Base-by-base conservation (phyloP, 2,888 invertebrate genomes). In the Antheraea assamensis region DNA sequence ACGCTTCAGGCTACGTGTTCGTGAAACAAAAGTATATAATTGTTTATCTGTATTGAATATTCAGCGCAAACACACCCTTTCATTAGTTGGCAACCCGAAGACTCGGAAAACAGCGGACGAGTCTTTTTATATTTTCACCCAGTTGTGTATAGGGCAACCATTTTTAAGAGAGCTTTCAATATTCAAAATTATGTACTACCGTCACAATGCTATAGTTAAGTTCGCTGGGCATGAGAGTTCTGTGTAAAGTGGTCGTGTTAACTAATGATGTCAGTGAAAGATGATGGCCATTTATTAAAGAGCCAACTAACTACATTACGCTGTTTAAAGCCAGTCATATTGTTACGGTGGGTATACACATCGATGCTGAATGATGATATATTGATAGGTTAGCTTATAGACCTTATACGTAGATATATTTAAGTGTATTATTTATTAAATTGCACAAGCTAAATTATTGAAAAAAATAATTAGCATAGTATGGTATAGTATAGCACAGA, bases 201-300 rank as follows among this genome's bases (percentile, higher is more conserved):
- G 71, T 47, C 71, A 58, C 52, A 68, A 31, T 55, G 66, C 52
- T 61, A 30, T 66, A 72, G 68, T 71, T 70, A 24, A 58, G 76
- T 74, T 70, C 71, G 77, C 71, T 77, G 73, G 77, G 72, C 21
- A 74, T 72, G 72, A 79, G 35, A 76, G 86, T 72, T 82, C 83
- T 75, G 13, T 42, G 58, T 75, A 77, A 74, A 81, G 55, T 85
- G 87, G 89, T 77, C 78, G 75, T 78, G 80, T 81, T 83, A 85
- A 88, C 85, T 88, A 88, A 89, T 87, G 86, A 88, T 82, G 85
- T 77, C 81, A 77, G 84, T 87, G 87, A 90, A 86, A 86, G 85
- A 89, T 88, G 87, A 86, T 83, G 83, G 85, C 82, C 82, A 89
- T 90, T 89, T 90, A 84, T 89, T 84, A 82, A 81, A 80, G 81